A percentile compares a stretch with the other conserved stretches of the same genome.
phyloP scores from a whole-genome alignment of 2,797 vertebrate species.

The Alcedo atthis region DNA sequence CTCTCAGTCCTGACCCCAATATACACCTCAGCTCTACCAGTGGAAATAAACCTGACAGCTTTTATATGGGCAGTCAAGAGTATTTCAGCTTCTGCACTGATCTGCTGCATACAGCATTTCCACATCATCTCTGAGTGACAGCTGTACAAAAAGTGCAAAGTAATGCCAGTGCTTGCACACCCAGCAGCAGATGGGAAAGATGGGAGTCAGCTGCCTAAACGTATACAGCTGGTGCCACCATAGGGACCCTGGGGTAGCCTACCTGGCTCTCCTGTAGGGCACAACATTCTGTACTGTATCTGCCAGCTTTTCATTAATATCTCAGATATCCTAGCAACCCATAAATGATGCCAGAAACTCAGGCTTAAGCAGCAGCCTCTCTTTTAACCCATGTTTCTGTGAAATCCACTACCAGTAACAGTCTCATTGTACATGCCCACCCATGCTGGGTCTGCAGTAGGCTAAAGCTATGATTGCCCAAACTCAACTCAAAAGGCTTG shows the following conservation, averaged over 20 bases:
- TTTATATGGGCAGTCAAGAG: neutral
- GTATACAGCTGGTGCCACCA: neutral
- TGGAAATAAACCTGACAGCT: constrained; percentile 13
- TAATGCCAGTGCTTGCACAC: neutral
- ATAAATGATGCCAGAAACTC: neutral
- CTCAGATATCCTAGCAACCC: neutral
- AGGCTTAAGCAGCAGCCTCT: neutral
- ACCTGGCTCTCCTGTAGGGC: neutral
- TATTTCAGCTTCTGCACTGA: neutral
- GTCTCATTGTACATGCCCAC: neutral
- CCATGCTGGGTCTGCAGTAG: neutral
- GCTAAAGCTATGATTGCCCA: neutral
- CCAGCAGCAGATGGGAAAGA: neutral
- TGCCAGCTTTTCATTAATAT: neutral
- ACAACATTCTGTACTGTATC: neutral
- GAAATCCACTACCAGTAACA: neutral
- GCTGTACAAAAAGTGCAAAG: neutral
- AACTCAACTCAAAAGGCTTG: neutral
- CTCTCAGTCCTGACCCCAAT: constrained; percentile 9
- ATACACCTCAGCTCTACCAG: neutral
- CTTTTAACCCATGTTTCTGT: neutral
- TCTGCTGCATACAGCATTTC: neutral
- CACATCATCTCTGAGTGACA: neutral
- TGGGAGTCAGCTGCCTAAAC: neutral
- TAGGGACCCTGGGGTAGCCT: neutral